These are phyloP conservation scores for Stigmatopora nigra DNA, from an alignment of 2,113 vertebrate genomes.

Conservation along the genomic window DNA sequence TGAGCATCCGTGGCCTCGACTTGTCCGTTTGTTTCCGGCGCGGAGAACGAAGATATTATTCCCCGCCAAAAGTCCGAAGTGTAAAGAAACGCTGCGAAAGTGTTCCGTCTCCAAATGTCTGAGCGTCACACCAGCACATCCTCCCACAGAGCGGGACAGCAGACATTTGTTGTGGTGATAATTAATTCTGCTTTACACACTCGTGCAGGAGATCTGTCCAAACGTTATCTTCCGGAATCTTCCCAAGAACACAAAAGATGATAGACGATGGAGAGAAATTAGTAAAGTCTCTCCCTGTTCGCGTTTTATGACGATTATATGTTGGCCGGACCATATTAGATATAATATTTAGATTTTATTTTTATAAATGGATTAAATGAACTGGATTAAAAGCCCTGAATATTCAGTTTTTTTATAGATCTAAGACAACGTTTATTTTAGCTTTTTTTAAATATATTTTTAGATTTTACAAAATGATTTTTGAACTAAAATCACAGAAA, in stretches of 20 bases:
- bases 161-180: conserved; percentile 53
- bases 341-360: too few species aligned
- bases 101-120: conserved; percentile 33
- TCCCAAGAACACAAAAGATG: conserved; percentile 5
- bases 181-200: conserved; percentile 47
- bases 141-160: conserved; percentile 43
- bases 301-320: too few species aligned
- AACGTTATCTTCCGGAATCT: conserved; percentile 7
- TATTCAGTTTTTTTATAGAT: too few species aligned
- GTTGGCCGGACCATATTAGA: too few species aligned
- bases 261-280: neutral
- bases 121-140: conserved; percentile 29
- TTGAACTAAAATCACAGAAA: too few species aligned
- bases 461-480: too few species aligned
- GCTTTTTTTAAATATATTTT: too few species aligned
- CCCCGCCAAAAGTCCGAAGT: conserved; percentile 6
- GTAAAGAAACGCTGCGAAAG: conserved; percentile 7
- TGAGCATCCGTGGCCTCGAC: conserved; percentile 10
- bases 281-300: neutral
- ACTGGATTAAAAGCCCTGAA: too few species aligned
- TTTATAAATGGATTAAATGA: too few species aligned
- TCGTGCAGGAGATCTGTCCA: conserved; percentile 18
- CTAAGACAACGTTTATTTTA: too few species aligned
- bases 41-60: neutral
- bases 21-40: conserved; percentile 3